Evolutionary conservation across 2,888 invertebrate species (phyloP), one percentile per base, ranked within the genome.

Genomic region (Cancer borealis): DNA sequence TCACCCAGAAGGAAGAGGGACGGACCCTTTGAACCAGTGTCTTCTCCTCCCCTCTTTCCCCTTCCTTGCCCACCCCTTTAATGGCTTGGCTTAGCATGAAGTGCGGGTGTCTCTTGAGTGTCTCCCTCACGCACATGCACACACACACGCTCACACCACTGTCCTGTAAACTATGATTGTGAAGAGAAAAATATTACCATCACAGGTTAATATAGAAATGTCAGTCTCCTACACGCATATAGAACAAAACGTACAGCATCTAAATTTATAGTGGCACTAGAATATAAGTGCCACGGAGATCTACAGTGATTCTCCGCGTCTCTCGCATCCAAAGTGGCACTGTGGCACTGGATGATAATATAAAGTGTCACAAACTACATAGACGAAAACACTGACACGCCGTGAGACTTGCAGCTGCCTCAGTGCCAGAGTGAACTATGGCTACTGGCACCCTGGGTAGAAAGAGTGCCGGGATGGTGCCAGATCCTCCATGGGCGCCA

Each of bases 401-500:
- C 84, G 84, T 88, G 12, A 49, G 47, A 26, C 4, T 45, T 46
- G 46, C 12, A 60, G 91, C 60, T 60, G 60, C 91, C 39, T 45
- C 91, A 54, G 60, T 60, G n/a, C 88, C 45, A 45, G 91, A 66
- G 66, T 46, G 91, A 91, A n/a, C 92, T 45, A 47, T 73, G 91
- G 30, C 30, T 92, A 47, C 47, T 60, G 92, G 84, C 92, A 92
- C 92, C 89, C 92, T 73, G 88, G 93, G 39, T n/a, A 73, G 89
- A 66, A 39, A 66, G 88, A 93, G 93, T 94, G 90, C 92, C 90
- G 92, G 73, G 89, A 89, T 92, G 92, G 94, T 94, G 94, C 92
- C 92, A 73, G 39, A 89, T 92, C 73, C 92, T 79, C 89, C 84
- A 49, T 79, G 94, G 92, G 95, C 93, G 93, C 95, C 93, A 92